Evolutionary conservation across 2,113 vertebrate species (phyloP).

Genomic region (Scartelaos histophorus): DNA sequence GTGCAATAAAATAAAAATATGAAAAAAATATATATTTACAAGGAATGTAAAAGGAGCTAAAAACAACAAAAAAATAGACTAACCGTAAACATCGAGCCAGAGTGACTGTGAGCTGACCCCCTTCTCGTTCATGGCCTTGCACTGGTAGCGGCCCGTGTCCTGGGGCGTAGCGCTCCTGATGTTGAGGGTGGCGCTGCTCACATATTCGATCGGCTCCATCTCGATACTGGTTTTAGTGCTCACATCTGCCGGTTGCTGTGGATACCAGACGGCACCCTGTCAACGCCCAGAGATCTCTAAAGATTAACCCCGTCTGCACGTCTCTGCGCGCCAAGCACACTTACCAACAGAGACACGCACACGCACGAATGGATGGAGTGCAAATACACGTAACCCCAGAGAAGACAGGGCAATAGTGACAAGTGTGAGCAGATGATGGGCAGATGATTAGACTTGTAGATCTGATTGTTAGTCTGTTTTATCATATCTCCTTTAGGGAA

Average conservation of each 20-base stretch:
- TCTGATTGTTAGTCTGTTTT: not conserved
- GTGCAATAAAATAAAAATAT: not conserved
- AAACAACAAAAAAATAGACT: not conserved
- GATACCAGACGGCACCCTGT: constrained; percentile 74
- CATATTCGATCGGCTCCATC: constrained; percentile 71
- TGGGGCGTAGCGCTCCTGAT: constrained; percentile 78
- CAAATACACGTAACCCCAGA: constrained; percentile 5
- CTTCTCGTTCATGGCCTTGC: constrained; percentile 85
- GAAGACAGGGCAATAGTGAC: constrained; percentile 24
- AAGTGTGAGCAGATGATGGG: too few species aligned
- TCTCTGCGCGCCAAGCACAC: constrained; percentile 60
- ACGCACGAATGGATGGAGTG: constrained; percentile 3
- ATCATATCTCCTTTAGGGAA: not conserved
- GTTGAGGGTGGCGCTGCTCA: constrained; percentile 78
- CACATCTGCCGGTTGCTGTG: constrained; percentile 74
- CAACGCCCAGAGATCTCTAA: constrained; percentile 77
- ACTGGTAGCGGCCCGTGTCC: constrained; percentile 88
- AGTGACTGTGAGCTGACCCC: constrained; percentile 82
- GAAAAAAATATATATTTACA: not conserved
- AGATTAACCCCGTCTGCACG: constrained; percentile 73
- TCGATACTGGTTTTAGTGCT: constrained; percentile 58
- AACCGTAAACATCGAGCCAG: constrained; percentile 91
- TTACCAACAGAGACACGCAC: constrained; percentile 40
- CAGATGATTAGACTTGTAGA: not conserved
- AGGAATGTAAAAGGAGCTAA: not conserved